Conservation (phyloP, 1,140 invertebrate species). For the Nephotettix cincticeps region DNA sequence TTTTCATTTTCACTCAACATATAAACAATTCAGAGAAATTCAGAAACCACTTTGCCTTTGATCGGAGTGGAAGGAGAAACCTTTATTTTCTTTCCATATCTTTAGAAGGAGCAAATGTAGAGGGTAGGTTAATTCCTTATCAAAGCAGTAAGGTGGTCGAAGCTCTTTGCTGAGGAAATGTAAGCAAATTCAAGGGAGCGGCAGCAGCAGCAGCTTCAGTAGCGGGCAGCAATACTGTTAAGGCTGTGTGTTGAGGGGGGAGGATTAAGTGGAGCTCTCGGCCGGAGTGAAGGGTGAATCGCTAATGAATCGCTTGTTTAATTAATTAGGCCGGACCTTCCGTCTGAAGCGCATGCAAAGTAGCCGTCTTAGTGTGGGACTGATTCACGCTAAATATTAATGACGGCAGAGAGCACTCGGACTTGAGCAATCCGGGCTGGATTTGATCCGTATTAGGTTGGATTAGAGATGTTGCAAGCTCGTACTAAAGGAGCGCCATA, state of each 20-base stretch:
- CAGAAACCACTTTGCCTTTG: too few species aligned
- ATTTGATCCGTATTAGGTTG: too few species aligned
- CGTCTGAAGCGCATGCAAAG: background rate
- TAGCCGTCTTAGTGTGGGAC: background rate
- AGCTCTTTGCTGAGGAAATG: slow-evolving; percentile 15
- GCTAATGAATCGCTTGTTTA: slow-evolving; percentile 42
- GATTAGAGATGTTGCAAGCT: too few species aligned
- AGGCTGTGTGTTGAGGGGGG: background rate
- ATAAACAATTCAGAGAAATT: too few species aligned
- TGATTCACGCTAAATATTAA: slow-evolving; percentile 22
- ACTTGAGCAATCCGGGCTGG: background rate
- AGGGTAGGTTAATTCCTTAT: slow-evolving; percentile 12
- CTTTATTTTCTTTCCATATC: too few species aligned
- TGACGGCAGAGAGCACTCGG: slow-evolving; percentile 16
- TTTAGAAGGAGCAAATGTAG: too few species aligned
- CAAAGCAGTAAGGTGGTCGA: slow-evolving; percentile 13
- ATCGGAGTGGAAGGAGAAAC: too few species aligned
- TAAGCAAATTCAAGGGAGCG: slow-evolving; percentile 12
- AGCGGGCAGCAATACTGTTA: slow-evolving; percentile 2
- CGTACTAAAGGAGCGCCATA: too few species aligned
- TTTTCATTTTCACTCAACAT: too few species aligned
- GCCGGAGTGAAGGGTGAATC: slow-evolving; percentile 27
- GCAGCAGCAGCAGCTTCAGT: background rate
- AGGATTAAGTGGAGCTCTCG: slow-evolving; percentile 22
- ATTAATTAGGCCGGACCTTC: slow-evolving; percentile 36